phyloP scores from a whole-genome alignment of 1,140 invertebrate genomes.

The Halyomorpha halys region DNA sequence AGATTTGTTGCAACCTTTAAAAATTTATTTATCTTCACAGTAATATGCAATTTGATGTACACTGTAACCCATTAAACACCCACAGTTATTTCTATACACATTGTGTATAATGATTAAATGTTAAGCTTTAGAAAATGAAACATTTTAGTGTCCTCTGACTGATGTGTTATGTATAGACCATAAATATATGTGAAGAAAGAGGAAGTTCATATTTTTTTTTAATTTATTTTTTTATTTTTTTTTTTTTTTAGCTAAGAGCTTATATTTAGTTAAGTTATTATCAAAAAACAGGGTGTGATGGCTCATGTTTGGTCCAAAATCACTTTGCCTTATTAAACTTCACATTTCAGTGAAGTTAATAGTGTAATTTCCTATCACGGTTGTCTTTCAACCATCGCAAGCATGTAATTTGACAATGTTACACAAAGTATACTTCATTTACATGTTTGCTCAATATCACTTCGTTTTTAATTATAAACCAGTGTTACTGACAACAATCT shows the following conservation, averaged over 20 bases:
- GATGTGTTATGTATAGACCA: slow-evolving; percentile 17
- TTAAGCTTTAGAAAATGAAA: slow-evolving; percentile 8
- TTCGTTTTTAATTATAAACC: background rate
- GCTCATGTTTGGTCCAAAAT: slow-evolving; percentile 23
- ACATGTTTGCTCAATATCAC: slow-evolving; percentile 12
- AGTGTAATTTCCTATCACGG: slow-evolving; percentile 19
- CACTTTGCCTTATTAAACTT: slow-evolving; percentile 22
- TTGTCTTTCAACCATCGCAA: slow-evolving; percentile 22
- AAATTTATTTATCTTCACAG: slow-evolving; percentile 14
- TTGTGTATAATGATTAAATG: slow-evolving; percentile 6
- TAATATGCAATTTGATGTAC: slow-evolving; percentile 13
- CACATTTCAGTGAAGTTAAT: slow-evolving; percentile 6
- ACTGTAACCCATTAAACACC: slow-evolving; percentile 6
- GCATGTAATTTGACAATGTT: slow-evolving; percentile 22
- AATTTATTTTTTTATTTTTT: background rate
- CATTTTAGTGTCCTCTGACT: slow-evolving; percentile 19
- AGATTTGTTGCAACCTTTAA: slow-evolving; percentile 12
- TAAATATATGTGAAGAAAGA: slow-evolving; percentile 10
- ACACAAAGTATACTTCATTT: slow-evolving; percentile 17
- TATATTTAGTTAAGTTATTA: slow-evolving; percentile 16
- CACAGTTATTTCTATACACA: slow-evolving; percentile 6
- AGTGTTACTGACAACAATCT: background rate
- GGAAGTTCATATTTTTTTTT: background rate
- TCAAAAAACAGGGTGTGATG: slow-evolving; percentile 19
- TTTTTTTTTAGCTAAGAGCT: slow-evolving; percentile 16